Conservation (phyloP, 64 coral and sea anemone genomes). For the Acropora yongei region DNA sequence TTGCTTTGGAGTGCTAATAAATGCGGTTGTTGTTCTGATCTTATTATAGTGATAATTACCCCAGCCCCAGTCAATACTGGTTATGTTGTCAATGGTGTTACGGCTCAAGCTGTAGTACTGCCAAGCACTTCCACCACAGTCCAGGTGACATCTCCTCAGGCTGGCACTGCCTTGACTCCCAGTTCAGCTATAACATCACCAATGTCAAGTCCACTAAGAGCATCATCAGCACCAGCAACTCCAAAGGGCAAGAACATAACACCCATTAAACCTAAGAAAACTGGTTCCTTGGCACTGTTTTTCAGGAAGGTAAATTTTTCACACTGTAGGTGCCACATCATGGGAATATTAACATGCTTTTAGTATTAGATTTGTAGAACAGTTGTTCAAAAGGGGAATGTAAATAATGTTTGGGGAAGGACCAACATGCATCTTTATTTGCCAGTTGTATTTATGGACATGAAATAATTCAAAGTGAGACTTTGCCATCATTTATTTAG, state of each 20-base stretch:
- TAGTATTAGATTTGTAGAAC: too few relatives aligned
- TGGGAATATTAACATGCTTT: too few relatives aligned
- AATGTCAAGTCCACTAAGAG: constrained; percentile 75
- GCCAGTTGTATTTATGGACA: too few relatives aligned
- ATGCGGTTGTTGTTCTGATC: neutral
- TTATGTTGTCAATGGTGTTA: constrained; percentile 83
- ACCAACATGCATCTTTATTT: too few relatives aligned
- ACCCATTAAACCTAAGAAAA: constrained; percentile 82
- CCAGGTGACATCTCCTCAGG: constrained; percentile 77
- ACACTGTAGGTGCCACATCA: too few relatives aligned
- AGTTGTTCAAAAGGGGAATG: too few relatives aligned
- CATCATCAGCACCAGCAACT: constrained; percentile 72
- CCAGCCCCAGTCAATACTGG: constrained; percentile 64
- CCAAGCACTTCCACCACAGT: constrained; percentile 79
- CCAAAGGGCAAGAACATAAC: constrained; percentile 41
- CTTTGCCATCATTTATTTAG: too few relatives aligned
- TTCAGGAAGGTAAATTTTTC: constrained; percentile 87
- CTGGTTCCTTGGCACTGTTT: constrained; percentile 96
- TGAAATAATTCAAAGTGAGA: too few relatives aligned
- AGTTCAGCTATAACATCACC: constrained; percentile 52
- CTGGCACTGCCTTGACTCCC: constrained; percentile 35
- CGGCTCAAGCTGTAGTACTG: constrained; percentile 83
- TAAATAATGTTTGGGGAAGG: too few relatives aligned
- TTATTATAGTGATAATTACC: constrained; percentile 81
- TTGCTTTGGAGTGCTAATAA: neutral